A percentile compares a stretch with the other conserved stretches of the same genome.
phyloP scores from a whole-genome alignment of 2,888 invertebrate genomes.

The Chrysomela aeneicollis region DNA sequence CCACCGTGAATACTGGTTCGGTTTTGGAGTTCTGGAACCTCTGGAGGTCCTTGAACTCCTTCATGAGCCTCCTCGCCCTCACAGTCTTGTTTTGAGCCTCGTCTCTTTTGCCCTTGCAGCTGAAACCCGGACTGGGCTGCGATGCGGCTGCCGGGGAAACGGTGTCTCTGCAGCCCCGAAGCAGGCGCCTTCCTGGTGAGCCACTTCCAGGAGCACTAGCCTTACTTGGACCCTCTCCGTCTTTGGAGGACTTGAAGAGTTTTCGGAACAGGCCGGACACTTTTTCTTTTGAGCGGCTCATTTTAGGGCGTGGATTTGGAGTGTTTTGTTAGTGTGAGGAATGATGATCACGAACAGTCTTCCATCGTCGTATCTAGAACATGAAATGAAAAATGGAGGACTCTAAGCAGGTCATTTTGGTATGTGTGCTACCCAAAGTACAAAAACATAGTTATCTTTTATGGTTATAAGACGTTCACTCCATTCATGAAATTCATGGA shows the following conservation, averaged over 20 bases:
- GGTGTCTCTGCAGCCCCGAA: constrained; percentile 55
- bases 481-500: too few relatives aligned
- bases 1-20: constrained; percentile 83
- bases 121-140: constrained; percentile 57
- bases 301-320: too few relatives aligned
- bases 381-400: too few relatives aligned
- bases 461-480: too few relatives aligned
- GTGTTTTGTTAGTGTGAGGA: too few relatives aligned
- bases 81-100: constrained; percentile 68
- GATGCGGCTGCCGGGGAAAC: constrained; percentile 57
- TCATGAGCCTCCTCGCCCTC: constrained; percentile 83
- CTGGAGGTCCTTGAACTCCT: constrained; percentile 83
- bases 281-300: constrained; percentile 84
- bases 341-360: not conserved
- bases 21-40: constrained; percentile 72
- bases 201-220: constrained; percentile 59
- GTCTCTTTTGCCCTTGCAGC: constrained; percentile 44
- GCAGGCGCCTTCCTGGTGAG: constrained; percentile 55
- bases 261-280: constrained; percentile 82
- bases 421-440: too few relatives aligned
- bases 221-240: constrained; percentile 66
- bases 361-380: not conserved
- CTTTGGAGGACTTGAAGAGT: constrained; percentile 77
- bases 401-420: too few relatives aligned
- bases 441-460: too few relatives aligned